phyloP scores from a whole-genome alignment of 2,797 vertebrate species.

The Catamblyrhynchus diadema region DNA sequence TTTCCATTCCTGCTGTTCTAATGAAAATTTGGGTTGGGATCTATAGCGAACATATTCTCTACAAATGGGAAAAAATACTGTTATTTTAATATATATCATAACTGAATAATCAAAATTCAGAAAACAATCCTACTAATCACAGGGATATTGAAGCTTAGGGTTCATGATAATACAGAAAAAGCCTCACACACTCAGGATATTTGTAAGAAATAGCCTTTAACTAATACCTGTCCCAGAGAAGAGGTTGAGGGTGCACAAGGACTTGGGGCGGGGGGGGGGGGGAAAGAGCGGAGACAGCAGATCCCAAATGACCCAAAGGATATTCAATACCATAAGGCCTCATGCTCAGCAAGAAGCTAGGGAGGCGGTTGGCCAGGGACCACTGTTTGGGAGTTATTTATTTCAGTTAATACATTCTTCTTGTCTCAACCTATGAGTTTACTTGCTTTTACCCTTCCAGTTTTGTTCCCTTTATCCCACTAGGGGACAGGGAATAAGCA shows the following conservation, averaged over 20 bases:
- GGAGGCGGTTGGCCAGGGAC: not conserved
- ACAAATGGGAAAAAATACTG: not conserved
- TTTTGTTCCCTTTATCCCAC: fast-evolving
- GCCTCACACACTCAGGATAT: not conserved
- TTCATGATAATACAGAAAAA: not conserved
- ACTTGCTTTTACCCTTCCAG: not conserved
- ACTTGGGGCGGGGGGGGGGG: fast-evolving
- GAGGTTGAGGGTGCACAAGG: no score
- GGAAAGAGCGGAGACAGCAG: not conserved
- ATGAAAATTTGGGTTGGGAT: not conserved
- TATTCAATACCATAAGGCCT: no score
- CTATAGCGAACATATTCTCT: not conserved
- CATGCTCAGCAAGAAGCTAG: not conserved
- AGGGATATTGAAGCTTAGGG: not conserved
- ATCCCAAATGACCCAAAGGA: not conserved
- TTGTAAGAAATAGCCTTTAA: not conserved
- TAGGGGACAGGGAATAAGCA: not conserved
- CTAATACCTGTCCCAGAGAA: not conserved
- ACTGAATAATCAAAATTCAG: not conserved
- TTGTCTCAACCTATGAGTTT: not conserved
- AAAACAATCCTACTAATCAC: not conserved
- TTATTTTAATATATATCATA: not conserved
- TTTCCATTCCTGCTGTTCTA: not conserved
- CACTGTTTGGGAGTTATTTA: not conserved
- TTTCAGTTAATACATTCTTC: not conserved